phyloP scores from a whole-genome alignment of 2,113 vertebrate genomes.

The Astur gentilis region DNA sequence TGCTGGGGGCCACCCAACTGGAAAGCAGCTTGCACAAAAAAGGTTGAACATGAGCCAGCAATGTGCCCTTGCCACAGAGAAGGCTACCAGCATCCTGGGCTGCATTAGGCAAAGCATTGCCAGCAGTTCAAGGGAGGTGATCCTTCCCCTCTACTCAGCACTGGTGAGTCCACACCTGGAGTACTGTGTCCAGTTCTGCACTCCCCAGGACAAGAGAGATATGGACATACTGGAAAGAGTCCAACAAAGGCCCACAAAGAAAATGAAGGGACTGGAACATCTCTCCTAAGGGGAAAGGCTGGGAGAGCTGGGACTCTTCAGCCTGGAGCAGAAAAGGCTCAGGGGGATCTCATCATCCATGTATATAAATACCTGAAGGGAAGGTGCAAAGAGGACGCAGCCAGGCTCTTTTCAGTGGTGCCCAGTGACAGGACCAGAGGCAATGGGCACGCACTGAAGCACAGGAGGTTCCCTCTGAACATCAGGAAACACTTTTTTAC shows the following conservation, averaged over 20 bases:
- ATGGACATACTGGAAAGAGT: not conserved
- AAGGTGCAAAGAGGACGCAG: fast-evolving
- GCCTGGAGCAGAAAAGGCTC: not conserved
- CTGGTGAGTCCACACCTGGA: not conserved
- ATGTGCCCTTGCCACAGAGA: not conserved
- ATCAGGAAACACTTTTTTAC: not conserved
- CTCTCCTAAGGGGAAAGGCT: not conserved
- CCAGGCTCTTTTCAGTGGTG: not conserved
- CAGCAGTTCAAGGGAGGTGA: not conserved
- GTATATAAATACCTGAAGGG: not conserved
- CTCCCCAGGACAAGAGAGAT: not conserved
- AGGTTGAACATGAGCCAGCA: not conserved
- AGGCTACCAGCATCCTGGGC: not conserved
- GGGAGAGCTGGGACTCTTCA: not conserved
- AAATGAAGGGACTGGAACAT: not conserved
- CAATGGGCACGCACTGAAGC: not conserved
- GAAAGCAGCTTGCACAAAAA: not conserved
- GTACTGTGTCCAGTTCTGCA: not conserved
- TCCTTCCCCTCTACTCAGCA: not conserved
- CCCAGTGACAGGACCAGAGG: not conserved
- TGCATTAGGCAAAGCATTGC: not conserved
- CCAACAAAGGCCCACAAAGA: not conserved
- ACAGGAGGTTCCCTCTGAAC: not conserved
- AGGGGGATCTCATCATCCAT: not conserved
- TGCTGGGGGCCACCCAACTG: not conserved